Evolutionary conservation across 2,888 invertebrate species (phyloP).

Genomic region (Pterostichus niger): DNA sequence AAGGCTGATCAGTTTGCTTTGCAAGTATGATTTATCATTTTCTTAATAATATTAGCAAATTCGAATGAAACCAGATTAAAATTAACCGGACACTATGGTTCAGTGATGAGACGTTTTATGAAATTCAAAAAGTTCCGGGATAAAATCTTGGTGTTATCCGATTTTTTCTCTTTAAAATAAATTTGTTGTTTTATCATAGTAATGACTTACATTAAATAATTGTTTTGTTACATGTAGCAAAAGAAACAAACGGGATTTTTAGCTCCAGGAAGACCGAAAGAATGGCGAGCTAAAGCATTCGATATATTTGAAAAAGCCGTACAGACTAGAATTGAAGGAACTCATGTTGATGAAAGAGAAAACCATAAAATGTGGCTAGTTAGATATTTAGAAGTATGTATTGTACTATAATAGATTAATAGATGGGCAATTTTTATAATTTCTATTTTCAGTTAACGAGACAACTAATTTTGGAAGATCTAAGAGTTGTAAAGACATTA

Average conservation of each 20-base stretch:
- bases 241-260: constrained; percentile 91
- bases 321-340: constrained; percentile 93
- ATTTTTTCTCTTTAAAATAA: too few relatives aligned
- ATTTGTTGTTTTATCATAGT: neutral
- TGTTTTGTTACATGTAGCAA: constrained; percentile 77
- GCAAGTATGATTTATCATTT: constrained; percentile 76
- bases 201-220: neutral
- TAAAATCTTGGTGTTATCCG: too few relatives aligned
- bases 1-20: constrained; percentile 93
- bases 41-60: neutral
- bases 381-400: constrained; percentile 88
- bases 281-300: constrained; percentile 93
- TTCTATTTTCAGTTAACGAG: constrained; percentile 80
- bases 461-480: constrained; percentile 92
- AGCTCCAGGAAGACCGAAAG: constrained; percentile 96
- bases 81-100: too few relatives aligned
- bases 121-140: too few relatives aligned
- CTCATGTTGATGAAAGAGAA: constrained; percentile 93
- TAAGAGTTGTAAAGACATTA: constrained; percentile 92
- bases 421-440: neutral
- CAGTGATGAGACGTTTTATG: too few relatives aligned
- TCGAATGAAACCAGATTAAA: too few relatives aligned
- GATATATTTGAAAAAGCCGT: constrained; percentile 89
- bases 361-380: constrained; percentile 98
- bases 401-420: constrained; percentile 40